phyloP scores from a whole-genome alignment of 1,140 invertebrate species.

The Aphaenogaster rudis region DNA sequence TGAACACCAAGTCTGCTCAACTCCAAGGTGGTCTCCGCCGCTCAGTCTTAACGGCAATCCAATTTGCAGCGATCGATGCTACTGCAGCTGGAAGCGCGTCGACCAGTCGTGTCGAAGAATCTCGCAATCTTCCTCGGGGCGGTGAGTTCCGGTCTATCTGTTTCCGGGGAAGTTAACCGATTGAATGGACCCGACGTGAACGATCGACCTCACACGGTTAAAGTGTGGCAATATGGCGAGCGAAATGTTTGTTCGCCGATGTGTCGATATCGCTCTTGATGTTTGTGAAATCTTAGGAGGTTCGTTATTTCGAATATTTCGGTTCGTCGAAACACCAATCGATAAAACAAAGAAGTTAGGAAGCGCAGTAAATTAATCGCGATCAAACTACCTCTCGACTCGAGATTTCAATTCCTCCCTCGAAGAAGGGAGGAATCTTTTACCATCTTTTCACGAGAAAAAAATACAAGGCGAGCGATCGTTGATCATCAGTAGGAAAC shows the following conservation, averaged over 20 bases:
- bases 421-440: not conserved
- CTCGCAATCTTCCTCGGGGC: slow-evolving; percentile 43
- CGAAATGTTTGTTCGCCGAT: not conserved
- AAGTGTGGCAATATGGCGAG: slow-evolving; percentile 7
- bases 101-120: slow-evolving; percentile 11
- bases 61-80: slow-evolving; percentile 73
- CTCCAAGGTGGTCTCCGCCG: slow-evolving; percentile 49
- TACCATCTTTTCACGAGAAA: not conserved
- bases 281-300: not conserved
- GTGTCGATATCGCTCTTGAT: slow-evolving; percentile 4
- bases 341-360: not conserved
- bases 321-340: not conserved
- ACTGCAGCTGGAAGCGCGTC: slow-evolving; percentile 46
- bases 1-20: slow-evolving; percentile 53
- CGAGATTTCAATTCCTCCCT: not conserved
- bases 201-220: not conserved
- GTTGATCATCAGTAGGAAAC: slow-evolving; percentile 42
- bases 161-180: slow-evolving; percentile 31
- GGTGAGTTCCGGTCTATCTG: slow-evolving; percentile 38
- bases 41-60: slow-evolving; percentile 70
- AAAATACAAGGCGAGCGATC: not conserved
- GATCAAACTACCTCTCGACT: slow-evolving; percentile 11
- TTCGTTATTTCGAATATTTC: not conserved
- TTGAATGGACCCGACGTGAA: slow-evolving; percentile 34
- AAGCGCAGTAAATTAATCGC: slow-evolving; percentile 28